These are phyloP conservation scores for Antitype chi DNA, from an alignment of 2,888 invertebrate species.

Conservation along the genomic window DNA sequence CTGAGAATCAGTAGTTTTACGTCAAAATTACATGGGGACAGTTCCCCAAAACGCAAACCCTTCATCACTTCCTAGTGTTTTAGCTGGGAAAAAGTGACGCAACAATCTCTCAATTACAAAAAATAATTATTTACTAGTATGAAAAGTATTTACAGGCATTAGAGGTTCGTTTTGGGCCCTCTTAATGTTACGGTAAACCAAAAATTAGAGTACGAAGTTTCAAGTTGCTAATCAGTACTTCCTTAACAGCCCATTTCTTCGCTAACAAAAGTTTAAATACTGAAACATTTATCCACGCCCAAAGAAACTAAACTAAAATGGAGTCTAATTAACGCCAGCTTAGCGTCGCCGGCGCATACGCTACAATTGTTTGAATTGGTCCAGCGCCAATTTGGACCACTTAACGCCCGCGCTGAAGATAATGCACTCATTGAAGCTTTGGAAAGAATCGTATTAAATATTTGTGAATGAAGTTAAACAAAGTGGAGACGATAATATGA, in stretches of 20 bases:
- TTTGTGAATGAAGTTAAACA: not conserved
- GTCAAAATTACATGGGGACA: not conserved
- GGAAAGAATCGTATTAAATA: slow-evolving; percentile 16
- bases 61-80: not conserved
- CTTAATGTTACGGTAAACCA: not conserved
- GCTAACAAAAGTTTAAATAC: slow-evolving; percentile 6
- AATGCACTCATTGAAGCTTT: slow-evolving; percentile 59
- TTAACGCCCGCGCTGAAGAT: slow-evolving; percentile 72
- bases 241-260: not conserved
- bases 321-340: slow-evolving; percentile 72
- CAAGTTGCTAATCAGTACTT: slow-evolving; percentile 15
- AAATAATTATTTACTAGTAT: not conserved
- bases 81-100: not conserved
- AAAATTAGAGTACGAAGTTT: not conserved
- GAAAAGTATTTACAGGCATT: not conserved
- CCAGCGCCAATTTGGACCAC: slow-evolving; percentile 76
- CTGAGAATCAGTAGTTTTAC: not conserved
- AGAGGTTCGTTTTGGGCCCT: no score
- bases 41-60: not conserved
- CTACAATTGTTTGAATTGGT: slow-evolving; percentile 74
- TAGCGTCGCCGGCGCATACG: slow-evolving; percentile 60
- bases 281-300: slow-evolving; percentile 24
- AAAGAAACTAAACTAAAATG: slow-evolving; percentile 55
- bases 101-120: not conserved
- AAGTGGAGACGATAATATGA: no score